phyloP scores from a whole-genome alignment of 1,140 invertebrate species.

The Atta colombica region DNA sequence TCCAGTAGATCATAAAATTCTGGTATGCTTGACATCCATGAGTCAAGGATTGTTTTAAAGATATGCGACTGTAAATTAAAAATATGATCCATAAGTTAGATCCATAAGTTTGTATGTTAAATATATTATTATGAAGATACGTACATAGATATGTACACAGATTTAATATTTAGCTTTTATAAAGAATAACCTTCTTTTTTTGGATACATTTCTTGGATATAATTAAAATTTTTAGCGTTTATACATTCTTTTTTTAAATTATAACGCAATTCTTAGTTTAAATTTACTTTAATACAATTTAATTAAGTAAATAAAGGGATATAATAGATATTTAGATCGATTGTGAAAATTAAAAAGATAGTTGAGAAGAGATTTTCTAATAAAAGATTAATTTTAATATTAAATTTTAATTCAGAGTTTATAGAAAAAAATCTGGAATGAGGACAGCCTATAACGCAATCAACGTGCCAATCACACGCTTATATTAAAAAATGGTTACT shows the following conservation, averaged over 20 bases:
- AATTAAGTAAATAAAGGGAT: background rate
- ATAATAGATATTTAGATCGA: background rate
- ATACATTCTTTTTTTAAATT: background rate
- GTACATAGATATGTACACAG: background rate
- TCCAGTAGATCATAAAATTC: conserved; percentile 81
- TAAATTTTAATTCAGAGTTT: background rate
- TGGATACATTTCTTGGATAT: background rate
- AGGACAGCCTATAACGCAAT: background rate
- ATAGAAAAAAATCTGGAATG: background rate
- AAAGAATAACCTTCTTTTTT: background rate
- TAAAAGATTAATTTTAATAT: background rate
- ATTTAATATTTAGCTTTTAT: conserved; percentile 11
- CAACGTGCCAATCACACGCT: background rate
- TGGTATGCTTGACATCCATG: conserved; percentile 88
- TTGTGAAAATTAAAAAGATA: background rate
- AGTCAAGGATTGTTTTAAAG: conserved; percentile 90
- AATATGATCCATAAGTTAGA: conserved; percentile 8
- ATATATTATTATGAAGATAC: background rate
- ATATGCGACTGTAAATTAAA: conserved; percentile 87
- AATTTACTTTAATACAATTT: conserved; percentile 8
- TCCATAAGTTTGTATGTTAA: background rate
- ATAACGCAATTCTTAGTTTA: background rate
- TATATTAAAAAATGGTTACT: conserved; percentile 7
- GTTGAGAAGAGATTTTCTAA: background rate
- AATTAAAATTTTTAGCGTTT: conserved; percentile 2